A percentile compares a stretch with the other conserved stretches of the same genome.
These are phyloP conservation scores for Meriones unguiculatus DNA, from an alignment of 2,113 vertebrate genomes.

Conservation along the genomic window DNA sequence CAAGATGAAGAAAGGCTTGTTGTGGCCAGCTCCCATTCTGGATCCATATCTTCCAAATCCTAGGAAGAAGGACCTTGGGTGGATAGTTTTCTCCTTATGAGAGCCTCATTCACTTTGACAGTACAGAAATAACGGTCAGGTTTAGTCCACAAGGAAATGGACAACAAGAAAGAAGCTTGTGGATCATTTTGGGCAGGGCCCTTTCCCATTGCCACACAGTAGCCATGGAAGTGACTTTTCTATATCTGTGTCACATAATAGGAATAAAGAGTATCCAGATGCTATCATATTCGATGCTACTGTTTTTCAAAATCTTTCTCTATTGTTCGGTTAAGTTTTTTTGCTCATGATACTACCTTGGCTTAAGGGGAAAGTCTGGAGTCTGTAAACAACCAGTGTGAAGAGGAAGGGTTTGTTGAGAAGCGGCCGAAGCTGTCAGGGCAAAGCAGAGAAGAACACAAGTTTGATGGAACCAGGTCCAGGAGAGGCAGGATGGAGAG, in stretches of 20 bases:
- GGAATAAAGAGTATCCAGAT: not conserved
- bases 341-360: not conserved
- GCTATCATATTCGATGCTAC: not conserved
- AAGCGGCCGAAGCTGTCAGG: not conserved
- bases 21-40: not conserved
- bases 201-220: not conserved
- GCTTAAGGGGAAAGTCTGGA: not conserved
- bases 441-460: not conserved
- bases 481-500: not conserved
- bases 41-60: not conserved
- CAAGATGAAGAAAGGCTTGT: not conserved
- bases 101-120: not conserved
- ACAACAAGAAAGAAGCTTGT: not conserved
- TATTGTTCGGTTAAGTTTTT: not conserved
- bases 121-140: not conserved
- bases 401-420: not conserved
- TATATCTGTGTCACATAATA: not conserved
- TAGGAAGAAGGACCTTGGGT: not conserved
- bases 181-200: not conserved
- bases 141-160: not conserved
- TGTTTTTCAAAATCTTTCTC: not conserved
- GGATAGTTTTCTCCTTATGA: not conserved
- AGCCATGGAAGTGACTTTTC: not conserved
- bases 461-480: not conserved
- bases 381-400: not conserved